Base-by-base conservation (phyloP, 2,113 vertebrate genomes). In the Colossoma macropomum region DNA sequence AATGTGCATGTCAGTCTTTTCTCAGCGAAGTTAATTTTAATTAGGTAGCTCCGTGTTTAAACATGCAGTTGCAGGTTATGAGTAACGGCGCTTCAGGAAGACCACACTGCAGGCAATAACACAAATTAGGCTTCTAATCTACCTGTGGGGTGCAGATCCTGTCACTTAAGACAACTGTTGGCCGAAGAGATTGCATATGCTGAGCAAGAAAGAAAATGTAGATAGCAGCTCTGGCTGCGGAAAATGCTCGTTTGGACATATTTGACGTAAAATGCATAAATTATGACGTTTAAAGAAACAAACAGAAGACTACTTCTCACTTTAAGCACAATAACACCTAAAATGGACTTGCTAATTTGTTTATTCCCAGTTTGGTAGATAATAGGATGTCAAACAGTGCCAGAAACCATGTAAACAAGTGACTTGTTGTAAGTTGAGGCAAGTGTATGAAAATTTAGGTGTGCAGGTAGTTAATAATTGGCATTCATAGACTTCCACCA, bases 21-120 rank as follows among this genome's bases (percentile, higher is more conserved):
- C 41, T 48, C 68, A 17, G 54, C 12, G 45, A 73, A 62, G 54
- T 63, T 69, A 7, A 30, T 81, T 72, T 81, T 81, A 73, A 81
- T 81, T 81, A 63, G 27, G 19, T n/a, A 27, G 60, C 56, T 70
- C 13, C 27, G n/a, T 63, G 56, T 63, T 73, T 54, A 25, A 19
- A 73, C 23, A 63, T 19, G 28, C 38, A 8, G 79, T 19, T 19
- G 3, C 27, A 52, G 28, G 27, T 71, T 32, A 59, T 25, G 48
- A 11, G 56, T n/a, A 45, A 5, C 17, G 4, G 11, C 21, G 23
- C 41, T 50, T 50, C 56, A 63, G 79, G 41, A 21, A 63, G 56
- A 38, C 34, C 27, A 25, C 56, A 63, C 11, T 13, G 60, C 79
- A 50, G 19, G 27, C 69, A 73, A 28, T 48, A 73, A 17, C 63